Evolutionary conservation across 92 coral and sea anemone genomes (phyloP), one percentile per base, ranked within the genome.

Genomic region (Palythoa heliodiscus): DNA sequence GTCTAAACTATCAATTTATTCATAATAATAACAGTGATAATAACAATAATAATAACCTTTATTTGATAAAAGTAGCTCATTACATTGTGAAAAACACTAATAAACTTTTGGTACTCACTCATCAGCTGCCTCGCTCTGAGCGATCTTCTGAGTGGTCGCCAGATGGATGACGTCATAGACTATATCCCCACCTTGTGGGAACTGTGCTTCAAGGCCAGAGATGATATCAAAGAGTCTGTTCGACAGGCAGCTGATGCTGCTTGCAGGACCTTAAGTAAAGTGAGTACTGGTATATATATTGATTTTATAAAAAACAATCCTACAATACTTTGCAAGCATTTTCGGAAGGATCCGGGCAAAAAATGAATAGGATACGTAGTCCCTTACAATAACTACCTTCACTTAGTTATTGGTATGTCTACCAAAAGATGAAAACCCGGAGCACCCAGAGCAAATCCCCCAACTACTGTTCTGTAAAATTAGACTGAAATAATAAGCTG

Each of bases 221-320:
- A 97, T 73, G 99, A 93, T 43, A 88, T 97, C 22, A 97, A 97
- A 93, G 98, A 94, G 86, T 86, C 98, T 64, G 95, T 92, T 5
- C 86, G 98, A 87, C 93, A 91, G 50, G 98, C 99, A 22, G 99
- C 99, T 1, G 99, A 95, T 38, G 91, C 93, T 9, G 99, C 99
- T 1, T 97, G 99, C 37, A 87, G 98, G 69, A 91, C 95, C 75
- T 85, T 97, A 5, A 95, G 98, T 63, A 93, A 93, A 91, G 98
- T 92, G 70, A 3, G 87, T 24, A 25, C 35, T 29, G 1, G 1
- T 29, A 29, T 29, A 29, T 29, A 29, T 29, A 29, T 29, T 1
- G 35, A 29, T 29, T 29, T 29, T 29, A 29, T 29, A 29, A 29
- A 29, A 1, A 29, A 29, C 35, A 29, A 29, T 29, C 0, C 35